Evolutionary conservation across 1,140 invertebrate genomes (phyloP).

Genomic region (Micrasema minimum): DNA sequence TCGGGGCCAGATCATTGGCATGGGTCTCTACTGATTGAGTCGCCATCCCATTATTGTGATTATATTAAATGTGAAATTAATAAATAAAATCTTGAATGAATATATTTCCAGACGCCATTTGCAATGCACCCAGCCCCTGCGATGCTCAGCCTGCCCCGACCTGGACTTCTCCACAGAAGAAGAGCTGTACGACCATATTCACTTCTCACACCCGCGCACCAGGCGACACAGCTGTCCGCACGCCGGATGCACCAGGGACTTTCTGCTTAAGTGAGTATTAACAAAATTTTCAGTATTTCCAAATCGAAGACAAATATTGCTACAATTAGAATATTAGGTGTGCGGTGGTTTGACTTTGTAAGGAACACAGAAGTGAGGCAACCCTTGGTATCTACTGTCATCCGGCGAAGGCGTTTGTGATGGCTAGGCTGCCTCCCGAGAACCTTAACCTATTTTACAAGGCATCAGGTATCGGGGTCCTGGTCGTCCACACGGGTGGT

Average conservation of each 20-base stretch:
- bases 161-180: slow-evolving; percentile 16
- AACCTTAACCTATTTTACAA: neutral
- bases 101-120: slow-evolving; percentile 18
- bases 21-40: no score
- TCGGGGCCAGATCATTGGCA: no score
- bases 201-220: slow-evolving; percentile 23
- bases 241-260: slow-evolving; percentile 22
- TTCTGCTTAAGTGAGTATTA: slow-evolving; percentile 34
- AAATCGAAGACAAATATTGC: neutral
- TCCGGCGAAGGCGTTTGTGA: no score
- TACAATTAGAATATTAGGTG: neutral
- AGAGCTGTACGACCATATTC: slow-evolving; percentile 35
- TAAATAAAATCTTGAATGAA: neutral
- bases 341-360: no score
- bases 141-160: slow-evolving; percentile 23
- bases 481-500: neutral
- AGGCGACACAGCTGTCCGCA: slow-evolving; percentile 24
- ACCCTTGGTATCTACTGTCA: no score
- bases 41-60: no score
- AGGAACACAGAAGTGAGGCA: no score
- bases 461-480: no score
- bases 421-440: neutral
- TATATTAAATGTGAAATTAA: no score
- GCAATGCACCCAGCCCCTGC: slow-evolving; percentile 14
- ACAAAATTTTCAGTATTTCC: neutral